Evolutionary conservation across 2,888 invertebrate species (phyloP).

Genomic region (Chymomyza caudatula): DNA sequence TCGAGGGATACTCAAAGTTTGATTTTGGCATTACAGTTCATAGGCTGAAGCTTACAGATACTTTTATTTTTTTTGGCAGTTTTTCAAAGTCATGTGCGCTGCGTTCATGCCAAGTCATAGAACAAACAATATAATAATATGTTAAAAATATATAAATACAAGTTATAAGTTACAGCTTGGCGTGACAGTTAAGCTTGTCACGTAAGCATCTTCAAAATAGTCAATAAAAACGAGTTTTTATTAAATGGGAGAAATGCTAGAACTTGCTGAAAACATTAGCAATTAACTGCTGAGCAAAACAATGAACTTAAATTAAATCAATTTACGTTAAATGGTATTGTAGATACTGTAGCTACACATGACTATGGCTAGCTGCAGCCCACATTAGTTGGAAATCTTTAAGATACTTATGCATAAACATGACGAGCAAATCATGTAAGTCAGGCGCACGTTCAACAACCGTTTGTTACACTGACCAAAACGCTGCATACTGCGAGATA

Average conservation of each 20-base stretch:
- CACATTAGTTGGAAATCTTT: neutral
- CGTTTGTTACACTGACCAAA: neutral
- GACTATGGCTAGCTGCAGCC: neutral
- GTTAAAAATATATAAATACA: neutral
- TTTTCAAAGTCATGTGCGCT: neutral
- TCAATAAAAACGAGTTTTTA: slow-evolving; percentile 20
- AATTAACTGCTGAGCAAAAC: slow-evolving; percentile 47
- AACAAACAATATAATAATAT: neutral
- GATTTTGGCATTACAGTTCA: neutral
- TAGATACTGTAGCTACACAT: neutral
- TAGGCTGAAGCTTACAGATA: neutral
- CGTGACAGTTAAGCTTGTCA: slow-evolving; percentile 17
- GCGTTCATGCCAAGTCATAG: neutral
- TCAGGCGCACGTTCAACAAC: slow-evolving; percentile 47
- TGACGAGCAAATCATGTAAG: slow-evolving; percentile 60
- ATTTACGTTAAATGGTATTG: slow-evolving; percentile 36
- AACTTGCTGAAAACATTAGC: slow-evolving; percentile 22
- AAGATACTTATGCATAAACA: slow-evolving; percentile 50
- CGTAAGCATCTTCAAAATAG: slow-evolving; percentile 53
- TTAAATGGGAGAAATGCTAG: slow-evolving; percentile 16
- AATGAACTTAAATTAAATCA: slow-evolving; percentile 43
- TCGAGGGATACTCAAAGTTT: neutral
- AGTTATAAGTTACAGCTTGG: neutral
- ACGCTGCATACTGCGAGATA: no score
- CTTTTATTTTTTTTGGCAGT: slow-evolving; percentile 36